Evolutionary conservation across 2,113 vertebrate species (phyloP).

Genomic region (Centrocercus urophasianus): DNA sequence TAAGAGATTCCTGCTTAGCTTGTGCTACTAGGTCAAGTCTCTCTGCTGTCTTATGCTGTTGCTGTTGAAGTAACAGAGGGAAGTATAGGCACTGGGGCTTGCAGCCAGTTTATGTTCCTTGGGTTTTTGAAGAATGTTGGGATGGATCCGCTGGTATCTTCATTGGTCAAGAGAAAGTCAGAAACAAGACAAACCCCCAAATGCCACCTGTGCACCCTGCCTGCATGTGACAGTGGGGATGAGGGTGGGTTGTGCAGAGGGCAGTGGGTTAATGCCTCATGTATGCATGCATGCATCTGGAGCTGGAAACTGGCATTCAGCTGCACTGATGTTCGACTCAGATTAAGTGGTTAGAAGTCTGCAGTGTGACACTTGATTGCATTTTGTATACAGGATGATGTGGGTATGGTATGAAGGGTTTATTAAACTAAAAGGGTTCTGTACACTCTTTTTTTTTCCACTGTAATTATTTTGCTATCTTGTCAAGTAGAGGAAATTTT

Average conservation of each 20-base stretch:
- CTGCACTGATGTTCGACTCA: background rate
- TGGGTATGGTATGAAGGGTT: background rate
- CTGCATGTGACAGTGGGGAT: fast-evolving
- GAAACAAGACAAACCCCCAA: background rate
- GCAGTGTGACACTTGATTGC: background rate
- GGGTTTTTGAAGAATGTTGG: background rate
- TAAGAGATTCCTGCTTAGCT: background rate
- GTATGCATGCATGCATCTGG: fast-evolving
- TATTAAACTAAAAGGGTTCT: background rate
- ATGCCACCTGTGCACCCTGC: background rate
- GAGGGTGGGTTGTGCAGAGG: fast-evolving
- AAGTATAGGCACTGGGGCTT: background rate
- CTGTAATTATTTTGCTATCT: slow-evolving; percentile 32
- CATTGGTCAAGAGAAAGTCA: background rate
- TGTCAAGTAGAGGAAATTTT: background rate
- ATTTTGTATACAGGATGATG: background rate
- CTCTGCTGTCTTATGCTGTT: background rate
- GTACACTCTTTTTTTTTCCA: background rate
- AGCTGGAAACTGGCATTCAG: background rate
- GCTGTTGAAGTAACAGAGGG: background rate
- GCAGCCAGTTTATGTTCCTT: background rate
- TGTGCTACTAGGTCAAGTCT: background rate
- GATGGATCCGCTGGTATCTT: background rate
- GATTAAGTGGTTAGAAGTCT: background rate
- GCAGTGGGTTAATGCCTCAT: background rate